Evolutionary conservation across 2,113 vertebrate genomes (phyloP).

Genomic region (Meleagris gallopavo): DNA sequence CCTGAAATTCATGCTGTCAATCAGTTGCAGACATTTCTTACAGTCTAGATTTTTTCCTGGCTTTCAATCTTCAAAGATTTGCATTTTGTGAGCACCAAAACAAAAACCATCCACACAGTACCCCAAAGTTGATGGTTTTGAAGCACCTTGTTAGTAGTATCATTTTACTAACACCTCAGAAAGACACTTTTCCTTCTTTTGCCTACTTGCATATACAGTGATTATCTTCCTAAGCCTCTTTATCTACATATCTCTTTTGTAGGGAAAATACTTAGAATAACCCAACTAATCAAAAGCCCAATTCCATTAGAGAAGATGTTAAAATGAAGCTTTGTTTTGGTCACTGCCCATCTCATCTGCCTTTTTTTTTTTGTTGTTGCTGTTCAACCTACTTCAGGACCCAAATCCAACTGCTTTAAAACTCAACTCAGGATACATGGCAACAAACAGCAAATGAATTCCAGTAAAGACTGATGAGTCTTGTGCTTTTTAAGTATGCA

Average conservation of each 20-base stretch:
- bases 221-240: not conserved
- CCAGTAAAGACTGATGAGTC: not conserved
- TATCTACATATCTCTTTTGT: not conserved
- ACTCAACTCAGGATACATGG: not conserved
- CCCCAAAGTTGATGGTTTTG: not conserved
- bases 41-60: not conserved
- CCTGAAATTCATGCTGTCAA: not conserved
- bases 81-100: not conserved
- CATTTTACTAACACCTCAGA: not conserved
- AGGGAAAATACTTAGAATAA: not conserved
- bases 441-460: not conserved
- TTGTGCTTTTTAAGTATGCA: not conserved
- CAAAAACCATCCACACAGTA: not conserved
- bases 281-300: not conserved
- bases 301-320: not conserved
- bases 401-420: not conserved
- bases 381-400: not conserved
- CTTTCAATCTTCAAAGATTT: not conserved
- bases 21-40: not conserved
- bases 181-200: not conserved
- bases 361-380: not conserved
- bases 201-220: not conserved
- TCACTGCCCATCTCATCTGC: not conserved
- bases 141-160: not conserved
- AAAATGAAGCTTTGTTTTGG: not conserved